phyloP scores from a whole-genome alignment of 2,888 invertebrate species.

The Exocentrus adspersus region DNA sequence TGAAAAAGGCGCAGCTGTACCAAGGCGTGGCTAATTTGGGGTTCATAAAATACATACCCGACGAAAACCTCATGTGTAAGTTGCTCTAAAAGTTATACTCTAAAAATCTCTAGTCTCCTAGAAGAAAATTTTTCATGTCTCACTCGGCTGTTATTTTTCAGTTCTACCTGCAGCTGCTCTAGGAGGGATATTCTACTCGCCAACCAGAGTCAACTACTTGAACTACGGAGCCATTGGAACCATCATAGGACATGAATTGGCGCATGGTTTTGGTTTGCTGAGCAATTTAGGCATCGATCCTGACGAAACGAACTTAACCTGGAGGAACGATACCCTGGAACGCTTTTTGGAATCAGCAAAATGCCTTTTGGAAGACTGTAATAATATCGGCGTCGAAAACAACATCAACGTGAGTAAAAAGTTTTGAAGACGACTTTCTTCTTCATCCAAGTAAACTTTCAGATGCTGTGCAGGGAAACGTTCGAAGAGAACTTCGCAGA shows the following conservation, averaged over 20 bases:
- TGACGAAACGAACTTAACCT: constrained; percentile 27
- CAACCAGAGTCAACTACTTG: constrained; percentile 49
- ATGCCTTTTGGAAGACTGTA: constrained; percentile 48
- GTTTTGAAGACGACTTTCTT: no score
- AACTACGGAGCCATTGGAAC: constrained; percentile 55
- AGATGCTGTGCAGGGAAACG: constrained; percentile 82
- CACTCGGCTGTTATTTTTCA: constrained; percentile 36
- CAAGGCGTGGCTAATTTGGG: constrained; percentile 28
- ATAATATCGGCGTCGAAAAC: constrained; percentile 32
- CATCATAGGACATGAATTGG: constrained; percentile 55
- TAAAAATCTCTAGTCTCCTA: no score
- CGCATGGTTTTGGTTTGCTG: constrained; percentile 47
- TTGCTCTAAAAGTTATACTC: no score
- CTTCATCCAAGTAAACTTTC: constrained; percentile 37
- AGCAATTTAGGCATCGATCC: constrained; percentile 16
- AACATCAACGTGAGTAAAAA: constrained; percentile 23
- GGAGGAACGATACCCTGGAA: constrained; percentile 42
- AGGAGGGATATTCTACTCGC: constrained; percentile 46
- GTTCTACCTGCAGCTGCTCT: constrained; percentile 53
- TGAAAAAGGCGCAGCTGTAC: constrained; percentile 29
- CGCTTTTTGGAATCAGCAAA: constrained; percentile 36
- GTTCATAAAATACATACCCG: constrained; percentile 32
- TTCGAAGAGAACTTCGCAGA: constrained; percentile 93
- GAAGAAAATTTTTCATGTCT: no score
- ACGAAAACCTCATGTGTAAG: constrained; percentile 39